Evolutionary conservation across 2,113 vertebrate species (phyloP).

Genomic region (Sebastes fasciatus): DNA sequence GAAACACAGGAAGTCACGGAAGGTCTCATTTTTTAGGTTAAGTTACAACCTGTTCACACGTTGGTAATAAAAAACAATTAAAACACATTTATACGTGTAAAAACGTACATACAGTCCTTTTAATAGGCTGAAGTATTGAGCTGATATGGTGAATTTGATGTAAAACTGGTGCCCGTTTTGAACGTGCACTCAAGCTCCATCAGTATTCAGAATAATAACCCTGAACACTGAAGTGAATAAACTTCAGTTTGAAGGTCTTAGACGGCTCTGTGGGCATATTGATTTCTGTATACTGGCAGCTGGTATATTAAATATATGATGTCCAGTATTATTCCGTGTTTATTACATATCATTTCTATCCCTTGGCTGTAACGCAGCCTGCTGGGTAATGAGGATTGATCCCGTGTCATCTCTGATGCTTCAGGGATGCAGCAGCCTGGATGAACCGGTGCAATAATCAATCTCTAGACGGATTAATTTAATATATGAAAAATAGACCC

Average conservation of each 20-base stretch:
- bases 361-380: neutral
- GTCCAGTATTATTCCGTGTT: neutral
- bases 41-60: too few species aligned
- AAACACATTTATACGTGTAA: too few species aligned
- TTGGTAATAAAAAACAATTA: too few species aligned
- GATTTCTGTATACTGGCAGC: too few species aligned
- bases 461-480: conserved; percentile 5
- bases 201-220: neutral
- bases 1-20: too few species aligned
- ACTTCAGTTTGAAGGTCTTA: neutral
- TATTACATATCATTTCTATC: neutral
- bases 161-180: neutral
- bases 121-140: neutral
- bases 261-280: too few species aligned
- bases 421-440: neutral
- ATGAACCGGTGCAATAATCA: neutral
- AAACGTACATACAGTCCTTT: too few species aligned
- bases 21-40: too few species aligned
- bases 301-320: neutral
- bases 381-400: conserved; percentile 6
- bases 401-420: neutral
- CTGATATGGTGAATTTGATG: neutral
- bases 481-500: neutral
- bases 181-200: too few species aligned
- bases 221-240: neutral